Evolutionary conservation across 1,140 invertebrate genomes (phyloP).

Genomic region (Drosophila murphyi): DNA sequence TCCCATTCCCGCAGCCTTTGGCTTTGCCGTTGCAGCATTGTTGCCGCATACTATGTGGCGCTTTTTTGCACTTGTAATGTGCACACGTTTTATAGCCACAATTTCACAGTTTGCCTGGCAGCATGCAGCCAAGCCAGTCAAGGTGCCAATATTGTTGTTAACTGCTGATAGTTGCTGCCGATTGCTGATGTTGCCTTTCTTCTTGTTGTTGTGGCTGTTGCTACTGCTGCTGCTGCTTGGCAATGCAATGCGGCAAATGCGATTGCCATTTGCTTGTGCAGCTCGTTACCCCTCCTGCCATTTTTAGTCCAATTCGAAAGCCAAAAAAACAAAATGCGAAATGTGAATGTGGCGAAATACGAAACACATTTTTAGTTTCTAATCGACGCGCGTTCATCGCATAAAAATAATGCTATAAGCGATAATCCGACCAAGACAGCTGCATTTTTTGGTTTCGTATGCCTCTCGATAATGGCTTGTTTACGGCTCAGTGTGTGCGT

Average conservation of each 20-base stretch:
- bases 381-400: conserved; percentile 82
- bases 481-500: conserved; percentile 39
- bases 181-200: conserved; percentile 41
- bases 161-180: conserved; percentile 75
- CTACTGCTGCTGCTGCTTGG: conserved; percentile 35
- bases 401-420: conserved; percentile 83
- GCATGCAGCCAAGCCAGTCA: conserved; percentile 45
- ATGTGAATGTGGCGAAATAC: conserved; percentile 41
- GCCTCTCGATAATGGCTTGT: conserved; percentile 68
- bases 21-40: conserved; percentile 12
- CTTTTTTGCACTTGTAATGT: conserved; percentile 54
- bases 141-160: conserved; percentile 83
- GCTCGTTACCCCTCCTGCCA: conserved; percentile 49
- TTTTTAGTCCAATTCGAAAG: conserved; percentile 71
- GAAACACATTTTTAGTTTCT: conserved; percentile 81
- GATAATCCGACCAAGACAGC: conserved; percentile 70
- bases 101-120: conserved; percentile 75
- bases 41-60: conserved; percentile 51
- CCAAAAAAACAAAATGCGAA: conserved; percentile 11
- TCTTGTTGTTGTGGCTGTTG: conserved; percentile 23
- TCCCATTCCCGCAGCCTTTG: background rate
- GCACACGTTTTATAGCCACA: conserved; percentile 79
- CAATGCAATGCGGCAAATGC: conserved; percentile 76
- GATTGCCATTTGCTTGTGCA: conserved; percentile 73
- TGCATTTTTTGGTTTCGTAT: conserved; percentile 54